A percentile compares a stretch with the other conserved stretches of the same genome.
phyloP scores from a whole-genome alignment of 2,888 invertebrate genomes.

The Argynnis bischoffii region DNA sequence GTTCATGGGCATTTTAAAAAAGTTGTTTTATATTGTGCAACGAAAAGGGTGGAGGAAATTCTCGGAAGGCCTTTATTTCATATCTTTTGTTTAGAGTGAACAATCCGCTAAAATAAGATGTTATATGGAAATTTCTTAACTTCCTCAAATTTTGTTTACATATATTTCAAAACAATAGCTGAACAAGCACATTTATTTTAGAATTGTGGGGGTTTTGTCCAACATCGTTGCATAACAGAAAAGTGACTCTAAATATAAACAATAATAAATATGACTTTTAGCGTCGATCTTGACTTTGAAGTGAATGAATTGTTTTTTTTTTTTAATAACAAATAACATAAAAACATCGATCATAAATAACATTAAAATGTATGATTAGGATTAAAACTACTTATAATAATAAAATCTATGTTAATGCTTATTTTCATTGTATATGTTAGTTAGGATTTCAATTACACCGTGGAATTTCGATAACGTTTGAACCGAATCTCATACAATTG shows the following conservation, averaged over 20 bases:
- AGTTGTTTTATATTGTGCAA: constrained; percentile 8
- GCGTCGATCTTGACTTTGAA: constrained; percentile 1
- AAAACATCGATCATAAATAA: too few relatives aligned
- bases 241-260: constrained; percentile 11
- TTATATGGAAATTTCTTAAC: constrained; percentile 6
- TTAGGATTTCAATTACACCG: too few relatives aligned
- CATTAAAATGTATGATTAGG: too few relatives aligned
- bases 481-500: too few relatives aligned
- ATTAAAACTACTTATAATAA: too few relatives aligned
- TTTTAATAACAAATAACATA: neutral
- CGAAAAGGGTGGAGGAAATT: constrained; percentile 5
- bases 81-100: constrained; percentile 17
- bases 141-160: too few relatives aligned
- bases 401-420: too few relatives aligned
- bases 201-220: neutral
- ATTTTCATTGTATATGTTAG: too few relatives aligned
- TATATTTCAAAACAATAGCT: neutral
- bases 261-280: constrained; percentile 6
- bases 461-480: too few relatives aligned
- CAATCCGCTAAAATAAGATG: neutral
- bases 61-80: constrained; percentile 16
- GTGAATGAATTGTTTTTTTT: neutral
- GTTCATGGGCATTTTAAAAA: constrained; percentile 7
- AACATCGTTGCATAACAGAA: neutral
- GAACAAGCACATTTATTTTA: neutral